These are phyloP conservation scores for Gadus macrocephalus DNA, from an alignment of 2,113 vertebrate genomes.

Conservation along the genomic window DNA sequence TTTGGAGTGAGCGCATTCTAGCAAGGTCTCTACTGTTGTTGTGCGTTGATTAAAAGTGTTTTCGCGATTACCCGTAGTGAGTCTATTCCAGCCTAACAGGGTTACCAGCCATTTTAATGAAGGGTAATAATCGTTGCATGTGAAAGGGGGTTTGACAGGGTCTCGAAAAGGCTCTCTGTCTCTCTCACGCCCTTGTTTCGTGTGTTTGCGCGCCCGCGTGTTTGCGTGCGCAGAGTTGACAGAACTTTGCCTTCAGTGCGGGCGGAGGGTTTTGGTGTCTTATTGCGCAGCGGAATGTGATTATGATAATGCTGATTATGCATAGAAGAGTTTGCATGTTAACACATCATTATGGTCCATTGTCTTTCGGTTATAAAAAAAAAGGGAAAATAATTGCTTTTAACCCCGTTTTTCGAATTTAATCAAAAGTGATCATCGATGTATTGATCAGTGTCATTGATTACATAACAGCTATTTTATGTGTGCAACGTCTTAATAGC, in stretches of 20 bases:
- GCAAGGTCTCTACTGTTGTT: slow-evolving; percentile 74
- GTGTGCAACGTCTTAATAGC: no score
- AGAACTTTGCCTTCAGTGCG: no score
- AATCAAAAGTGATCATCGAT: no score
- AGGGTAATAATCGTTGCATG: slow-evolving; percentile 60
- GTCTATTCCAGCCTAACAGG: slow-evolving; percentile 72
- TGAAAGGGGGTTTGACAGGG: slow-evolving; percentile 58
- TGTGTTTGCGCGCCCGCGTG: slow-evolving; percentile 12
- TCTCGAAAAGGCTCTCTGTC: slow-evolving; percentile 41
- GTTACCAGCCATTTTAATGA: slow-evolving; percentile 73
- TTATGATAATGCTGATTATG: no score
- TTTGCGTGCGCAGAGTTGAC: not conserved
- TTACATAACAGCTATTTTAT: no score
- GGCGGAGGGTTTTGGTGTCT: not conserved
- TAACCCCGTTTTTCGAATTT: no score
- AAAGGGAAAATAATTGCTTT: no score
- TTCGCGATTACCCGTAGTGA: slow-evolving; percentile 74
- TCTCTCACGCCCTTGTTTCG: slow-evolving; percentile 22
- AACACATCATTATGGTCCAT: no score
- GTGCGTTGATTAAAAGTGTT: slow-evolving; percentile 75
- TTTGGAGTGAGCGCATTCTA: slow-evolving; percentile 73
- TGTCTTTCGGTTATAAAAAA: no score
- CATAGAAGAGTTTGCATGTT: no score
- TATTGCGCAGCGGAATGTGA: no score
- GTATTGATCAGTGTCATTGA: no score